Evolutionary conservation across 1,140 invertebrate species (phyloP).

Genomic region (Zaprionus vittiger): DNA sequence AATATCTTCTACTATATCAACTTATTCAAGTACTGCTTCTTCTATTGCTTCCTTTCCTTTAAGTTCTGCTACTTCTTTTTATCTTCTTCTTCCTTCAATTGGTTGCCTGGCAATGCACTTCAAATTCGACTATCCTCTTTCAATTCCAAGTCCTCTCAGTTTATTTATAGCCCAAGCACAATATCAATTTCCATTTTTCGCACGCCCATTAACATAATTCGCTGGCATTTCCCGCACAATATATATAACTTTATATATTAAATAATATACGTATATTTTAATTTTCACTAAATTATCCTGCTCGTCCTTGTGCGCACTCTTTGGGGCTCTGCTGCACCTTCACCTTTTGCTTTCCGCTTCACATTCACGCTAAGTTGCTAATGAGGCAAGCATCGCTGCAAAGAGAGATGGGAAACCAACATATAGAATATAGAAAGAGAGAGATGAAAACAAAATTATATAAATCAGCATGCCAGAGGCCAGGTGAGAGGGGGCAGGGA

Average conservation of each 20-base stretch:
- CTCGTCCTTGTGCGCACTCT: constrained; percentile 37
- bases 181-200: constrained; percentile 69
- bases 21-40: not conserved
- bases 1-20: not conserved
- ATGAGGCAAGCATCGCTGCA: constrained; percentile 71
- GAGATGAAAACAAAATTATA: constrained; percentile 28
- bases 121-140: constrained; percentile 18
- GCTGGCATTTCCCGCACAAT: constrained; percentile 17
- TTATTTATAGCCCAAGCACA: constrained; percentile 26
- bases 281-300: constrained; percentile 1
- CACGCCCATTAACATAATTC: constrained; percentile 42
- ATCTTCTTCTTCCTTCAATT: not conserved
- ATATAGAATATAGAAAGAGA: constrained; percentile 18
- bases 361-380: constrained; percentile 64
- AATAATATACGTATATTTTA: constrained; percentile 28
- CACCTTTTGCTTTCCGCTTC: constrained; percentile 28
- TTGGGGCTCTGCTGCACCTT: constrained; percentile 44
- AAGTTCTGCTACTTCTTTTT: constrained; percentile 2
- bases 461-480: constrained; percentile 34
- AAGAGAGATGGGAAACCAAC: constrained; percentile 35
- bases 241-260: constrained; percentile 40
- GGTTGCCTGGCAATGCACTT: constrained; percentile 14
- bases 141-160: constrained; percentile 36
- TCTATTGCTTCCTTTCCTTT: not conserved
- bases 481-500: not conserved